Conservation (phyloP, 2,797 vertebrate genomes). For the Lacerta viridis region DNA sequence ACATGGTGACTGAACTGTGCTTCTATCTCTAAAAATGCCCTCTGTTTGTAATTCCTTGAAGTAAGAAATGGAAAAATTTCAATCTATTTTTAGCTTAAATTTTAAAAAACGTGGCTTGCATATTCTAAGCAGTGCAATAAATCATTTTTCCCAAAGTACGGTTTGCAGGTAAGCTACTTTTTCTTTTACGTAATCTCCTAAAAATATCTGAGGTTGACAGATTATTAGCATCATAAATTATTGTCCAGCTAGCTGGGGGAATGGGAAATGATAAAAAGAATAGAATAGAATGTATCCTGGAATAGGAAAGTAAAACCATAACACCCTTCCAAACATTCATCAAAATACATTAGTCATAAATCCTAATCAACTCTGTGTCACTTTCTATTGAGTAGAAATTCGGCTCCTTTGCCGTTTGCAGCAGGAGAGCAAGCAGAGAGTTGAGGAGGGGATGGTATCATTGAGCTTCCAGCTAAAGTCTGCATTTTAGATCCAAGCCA, state of each 20-base stretch:
- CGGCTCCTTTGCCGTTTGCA: constrained; percentile 32
- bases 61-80: constrained; percentile 42
- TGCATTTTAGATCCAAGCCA: constrained; percentile 18
- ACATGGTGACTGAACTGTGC: background rate
- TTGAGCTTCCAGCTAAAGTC: constrained; percentile 47
- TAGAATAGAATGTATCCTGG: constrained; percentile 62
- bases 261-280: constrained; percentile 56
- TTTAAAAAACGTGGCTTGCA: constrained; percentile 60
- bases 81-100: constrained; percentile 40
- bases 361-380: constrained; percentile 69
- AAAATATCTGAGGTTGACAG: constrained; percentile 56
- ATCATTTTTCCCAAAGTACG: constrained; percentile 48
- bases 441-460: constrained; percentile 48
- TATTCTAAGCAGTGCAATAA: constrained; percentile 61
- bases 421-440: constrained; percentile 31
- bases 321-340: constrained; percentile 64
- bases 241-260: constrained; percentile 56
- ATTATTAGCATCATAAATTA: constrained; percentile 64
- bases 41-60: constrained; percentile 52
- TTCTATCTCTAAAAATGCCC: constrained; percentile 44
- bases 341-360: constrained; percentile 67
- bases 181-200: constrained; percentile 2
- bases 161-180: constrained; percentile 51
- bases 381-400: constrained; percentile 59
- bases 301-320: constrained; percentile 64